Percentiles rank a stretch among this genome's conserved stretches.
These are phyloP conservation scores for Ceratothoa steindachneri DNA, from an alignment of 2,888 invertebrate species.

Conservation along the genomic window DNA sequence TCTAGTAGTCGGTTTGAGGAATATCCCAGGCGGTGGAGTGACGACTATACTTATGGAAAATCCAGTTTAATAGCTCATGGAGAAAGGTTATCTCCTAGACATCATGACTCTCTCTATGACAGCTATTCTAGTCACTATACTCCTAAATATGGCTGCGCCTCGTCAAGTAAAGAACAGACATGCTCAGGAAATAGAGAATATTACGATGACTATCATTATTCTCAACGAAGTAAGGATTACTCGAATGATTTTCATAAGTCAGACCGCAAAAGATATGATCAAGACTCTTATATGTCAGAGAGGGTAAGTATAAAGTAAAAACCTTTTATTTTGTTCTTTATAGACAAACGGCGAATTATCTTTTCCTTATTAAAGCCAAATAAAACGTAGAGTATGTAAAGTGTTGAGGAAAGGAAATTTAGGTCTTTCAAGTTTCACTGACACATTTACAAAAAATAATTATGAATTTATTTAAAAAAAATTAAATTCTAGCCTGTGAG, in stretches of 20 bases:
- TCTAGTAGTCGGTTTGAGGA: background rate
- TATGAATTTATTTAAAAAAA: background rate
- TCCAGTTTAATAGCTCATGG: background rate
- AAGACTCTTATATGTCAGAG: background rate
- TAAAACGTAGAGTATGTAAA: background rate
- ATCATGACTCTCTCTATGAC: background rate
- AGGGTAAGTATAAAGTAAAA: background rate
- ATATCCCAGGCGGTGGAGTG: background rate
- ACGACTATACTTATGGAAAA: background rate
- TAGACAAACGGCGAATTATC: background rate
- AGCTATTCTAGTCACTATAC: background rate
- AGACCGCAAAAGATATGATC: background rate
- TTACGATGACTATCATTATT: conserved; percentile 2
- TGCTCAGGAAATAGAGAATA: background rate
- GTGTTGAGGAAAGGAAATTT: background rate
- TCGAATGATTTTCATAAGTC: background rate
- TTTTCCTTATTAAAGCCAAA: background rate
- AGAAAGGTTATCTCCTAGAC: background rate
- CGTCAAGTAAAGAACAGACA: background rate
- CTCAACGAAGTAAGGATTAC: background rate
- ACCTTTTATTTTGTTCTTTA: background rate
- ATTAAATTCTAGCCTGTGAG: background rate
- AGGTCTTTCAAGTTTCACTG: background rate
- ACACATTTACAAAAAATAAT: background rate
- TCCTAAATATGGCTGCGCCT: background rate